Base-by-base conservation (phyloP, 2,888 invertebrate genomes). In the Junonia oenone region DNA sequence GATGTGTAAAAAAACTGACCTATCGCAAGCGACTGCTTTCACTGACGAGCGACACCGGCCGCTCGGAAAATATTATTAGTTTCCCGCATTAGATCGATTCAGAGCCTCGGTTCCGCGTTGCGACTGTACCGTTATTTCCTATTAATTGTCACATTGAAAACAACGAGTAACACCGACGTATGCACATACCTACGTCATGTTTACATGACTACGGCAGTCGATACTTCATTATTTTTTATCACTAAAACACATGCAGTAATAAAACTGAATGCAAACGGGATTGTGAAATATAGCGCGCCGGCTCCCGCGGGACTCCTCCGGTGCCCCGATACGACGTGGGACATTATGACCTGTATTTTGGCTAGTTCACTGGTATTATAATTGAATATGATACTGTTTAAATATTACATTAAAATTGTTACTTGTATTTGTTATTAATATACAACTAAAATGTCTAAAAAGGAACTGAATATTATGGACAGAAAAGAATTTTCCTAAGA, bases 1-100 rank as follows among this genome's bases (percentile, higher is more conserved):
- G 43, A 11, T 13, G 43, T 37, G 48, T 46, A 52, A 57, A 52
- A 57, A 45, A 45, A 49, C 48, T 35, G 52, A 49, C 56, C 45
- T 50, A 50, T 55, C 49, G 37, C 55, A 17, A 51, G 29, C 37
- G 19, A 11, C 13, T 31, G 50, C 58, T 52, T 51, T 52, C 55
- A 37, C 56, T 48, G 27, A 17, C 33, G 43, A 14, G 8, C 5
- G 5, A 13, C 33, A 11, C 2, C 17, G 17, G 38, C 38, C 15
- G 11, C 43, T 43, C 13, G 26, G 19, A 43, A 26, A 13, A 5
- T 11, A 43, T 22, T 43, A n/a, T 26, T 8, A n/a, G 22, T 26
- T 40, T 43, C 22, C 43, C 43, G 43, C 22, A 22, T 13, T 19
- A 19, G 15, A 19, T 40, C 11, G 19, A 40, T 8, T 40, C 19